phyloP scores from a whole-genome alignment of 2,113 vertebrate species.

The Antechinus stuartii region DNA sequence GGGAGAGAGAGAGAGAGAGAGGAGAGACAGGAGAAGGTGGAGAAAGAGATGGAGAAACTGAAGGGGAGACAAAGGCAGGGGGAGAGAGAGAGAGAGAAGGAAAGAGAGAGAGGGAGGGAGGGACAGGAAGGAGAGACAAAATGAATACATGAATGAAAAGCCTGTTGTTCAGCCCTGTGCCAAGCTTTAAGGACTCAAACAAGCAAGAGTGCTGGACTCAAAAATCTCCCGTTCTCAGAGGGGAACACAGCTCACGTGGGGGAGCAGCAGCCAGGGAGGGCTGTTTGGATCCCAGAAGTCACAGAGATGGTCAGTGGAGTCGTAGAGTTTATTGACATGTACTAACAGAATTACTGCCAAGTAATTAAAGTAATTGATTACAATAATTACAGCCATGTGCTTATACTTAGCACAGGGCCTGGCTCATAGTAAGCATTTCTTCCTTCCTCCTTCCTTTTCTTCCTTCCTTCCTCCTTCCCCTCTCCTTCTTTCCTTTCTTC shows the following conservation, averaged over 20 bases:
- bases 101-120: too few relatives aligned
- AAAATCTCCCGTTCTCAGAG: not conserved
- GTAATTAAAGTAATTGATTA: not conserved
- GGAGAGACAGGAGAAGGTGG: too few relatives aligned
- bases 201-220: not conserved
- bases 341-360: not conserved
- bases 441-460: not conserved
- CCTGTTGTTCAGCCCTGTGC: too few relatives aligned
- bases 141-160: not conserved
- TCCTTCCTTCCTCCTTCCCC: too few relatives aligned
- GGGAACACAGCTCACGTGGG: not conserved
- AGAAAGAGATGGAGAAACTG: too few relatives aligned
- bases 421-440: not conserved
- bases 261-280: not conserved
- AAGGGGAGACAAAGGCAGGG: too few relatives aligned
- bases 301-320: not conserved
- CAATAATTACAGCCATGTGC: not conserved
- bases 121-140: not conserved
- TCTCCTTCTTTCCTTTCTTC: not conserved
- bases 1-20: too few relatives aligned
- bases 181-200: not conserved
- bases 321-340: not conserved
- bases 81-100: accelerated
- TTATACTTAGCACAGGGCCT: not conserved
- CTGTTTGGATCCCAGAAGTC: not conserved